Conservation (phyloP, 2,888 invertebrate genomes). For the Liodrosophila aerea region DNA sequence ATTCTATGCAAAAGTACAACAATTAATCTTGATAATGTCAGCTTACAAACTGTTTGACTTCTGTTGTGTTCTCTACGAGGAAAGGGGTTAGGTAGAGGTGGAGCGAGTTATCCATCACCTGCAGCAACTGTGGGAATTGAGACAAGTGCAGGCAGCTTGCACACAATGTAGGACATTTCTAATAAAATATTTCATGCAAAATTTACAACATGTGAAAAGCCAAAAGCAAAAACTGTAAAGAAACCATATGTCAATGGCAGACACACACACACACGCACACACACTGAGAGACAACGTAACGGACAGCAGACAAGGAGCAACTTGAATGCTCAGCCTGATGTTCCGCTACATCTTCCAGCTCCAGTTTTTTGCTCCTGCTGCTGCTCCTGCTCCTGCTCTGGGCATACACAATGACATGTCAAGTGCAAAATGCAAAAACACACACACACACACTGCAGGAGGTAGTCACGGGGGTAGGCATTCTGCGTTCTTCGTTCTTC, state of each 20-base stretch:
- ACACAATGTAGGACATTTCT: conserved; percentile 57
- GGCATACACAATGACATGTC: conserved; percentile 73
- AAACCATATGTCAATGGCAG: conserved; percentile 79
- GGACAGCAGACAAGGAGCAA: conserved; percentile 31
- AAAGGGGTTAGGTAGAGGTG: neutral
- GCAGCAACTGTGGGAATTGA: conserved; percentile 58
- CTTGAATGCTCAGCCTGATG: conserved; percentile 12
- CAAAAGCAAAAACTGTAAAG: conserved; percentile 57
- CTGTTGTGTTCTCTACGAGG: conserved; percentile 11
- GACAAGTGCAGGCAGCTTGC: conserved; percentile 46
- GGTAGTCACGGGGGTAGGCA: neutral
- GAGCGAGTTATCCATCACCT: conserved; percentile 46
- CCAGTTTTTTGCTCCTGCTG: too few species aligned
- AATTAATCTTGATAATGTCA: conserved; percentile 66
- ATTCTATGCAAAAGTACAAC: conserved; percentile 25
- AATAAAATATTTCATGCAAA: conserved; percentile 77
- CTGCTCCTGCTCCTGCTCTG: conserved; percentile 1
- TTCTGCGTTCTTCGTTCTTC: too few species aligned
- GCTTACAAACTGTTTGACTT: conserved; percentile 57
- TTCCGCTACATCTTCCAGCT: too few species aligned
- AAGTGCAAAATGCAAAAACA: conserved; percentile 77
- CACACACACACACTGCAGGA: conserved; percentile 16
- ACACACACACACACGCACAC: conserved; percentile 12
- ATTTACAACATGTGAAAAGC: conserved; percentile 59
- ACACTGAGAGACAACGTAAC: conserved; percentile 3